Base-by-base conservation (phyloP, 2,797 vertebrate species). In the Tinamus major region DNA sequence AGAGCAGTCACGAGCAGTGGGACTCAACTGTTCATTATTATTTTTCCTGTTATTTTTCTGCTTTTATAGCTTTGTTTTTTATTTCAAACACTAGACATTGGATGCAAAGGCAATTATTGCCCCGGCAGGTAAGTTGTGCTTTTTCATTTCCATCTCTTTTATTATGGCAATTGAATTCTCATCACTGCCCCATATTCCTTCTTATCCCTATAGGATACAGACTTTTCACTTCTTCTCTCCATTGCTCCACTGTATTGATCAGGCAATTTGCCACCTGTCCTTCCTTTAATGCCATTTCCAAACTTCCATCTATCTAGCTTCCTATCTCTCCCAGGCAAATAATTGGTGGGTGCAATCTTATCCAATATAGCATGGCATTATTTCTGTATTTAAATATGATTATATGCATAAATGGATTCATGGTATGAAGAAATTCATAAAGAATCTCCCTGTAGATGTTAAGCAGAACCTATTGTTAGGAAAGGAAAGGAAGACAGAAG, bases 61-160 rank as follows among this genome's bases (percentile, higher is more conserved):
- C 5, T 71, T 84, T 86, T 88, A 84, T 79, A 67, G 41, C n/a
- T 89, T 88, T 94, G 27, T 14, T 80, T 83, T 81, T 83, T 71
- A 87, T 89, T 90, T 94, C 3, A 15, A 92, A n/a, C 64, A 72
- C 71, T 69, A 87, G 48, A 23, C 70, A 77, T 42, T 91, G 56
- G 64, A 87, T 90, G 53, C 58, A 87, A 95, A 93, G 49, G 59
- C 90, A 94, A 89, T 92, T 92, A 85, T 79, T 94, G 51, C 33
- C 48, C 4, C 8, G 64, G 68, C 65, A 78, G 79, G 80, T n/a
- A 93, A 90, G 62, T 56, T 93, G 59, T 37, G 18, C 35, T 79
- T 95, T 92, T 89, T 90, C 69, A 90, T 93, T 93, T 92, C 62
- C 55, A 90, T 70, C 53, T 92, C 41, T 95, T 94, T 93, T 90